Evolutionary conservation across 2,888 invertebrate species (phyloP).

Genomic region (Eretmocerus hayati): DNA sequence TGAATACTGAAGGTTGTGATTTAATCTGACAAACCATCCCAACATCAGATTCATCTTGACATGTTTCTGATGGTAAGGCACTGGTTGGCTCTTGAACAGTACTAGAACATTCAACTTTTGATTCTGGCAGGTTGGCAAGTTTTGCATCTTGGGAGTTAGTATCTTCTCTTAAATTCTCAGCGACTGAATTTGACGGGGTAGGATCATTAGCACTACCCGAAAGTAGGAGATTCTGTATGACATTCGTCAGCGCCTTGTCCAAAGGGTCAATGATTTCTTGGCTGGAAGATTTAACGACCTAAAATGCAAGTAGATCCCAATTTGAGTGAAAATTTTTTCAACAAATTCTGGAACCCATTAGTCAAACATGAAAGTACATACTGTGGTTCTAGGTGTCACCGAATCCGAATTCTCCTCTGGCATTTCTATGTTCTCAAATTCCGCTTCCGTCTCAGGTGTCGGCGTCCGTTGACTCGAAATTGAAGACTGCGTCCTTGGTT

Average conservation of each 20-base stretch:
- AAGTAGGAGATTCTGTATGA: slow-evolving; percentile 40
- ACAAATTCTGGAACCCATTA: not conserved
- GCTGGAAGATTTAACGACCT: slow-evolving; percentile 13
- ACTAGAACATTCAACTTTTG: not conserved
- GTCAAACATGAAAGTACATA: not conserved
- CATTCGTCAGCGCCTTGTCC: slow-evolving; percentile 39
- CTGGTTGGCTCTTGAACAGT: not conserved
- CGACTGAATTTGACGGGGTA: not conserved
- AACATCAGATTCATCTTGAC: no score
- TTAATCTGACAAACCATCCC: no score
- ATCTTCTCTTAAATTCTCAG: not conserved
- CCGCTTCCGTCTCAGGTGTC: slow-evolving; percentile 35
- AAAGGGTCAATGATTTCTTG: slow-evolving; percentile 33
- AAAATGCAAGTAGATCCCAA: no score
- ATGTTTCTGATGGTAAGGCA: no score
- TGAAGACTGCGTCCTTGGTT: slow-evolving; percentile 33
- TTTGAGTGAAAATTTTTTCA: not conserved
- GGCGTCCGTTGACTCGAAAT: slow-evolving; percentile 26
- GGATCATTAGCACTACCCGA: slow-evolving; percentile 24
- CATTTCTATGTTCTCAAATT: slow-evolving; percentile 26
- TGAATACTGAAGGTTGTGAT: slow-evolving; percentile 32
- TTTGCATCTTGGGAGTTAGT: not conserved
- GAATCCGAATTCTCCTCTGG: slow-evolving; percentile 10
- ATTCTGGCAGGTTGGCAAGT: no score
- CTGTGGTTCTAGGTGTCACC: not conserved